phyloP scores from a whole-genome alignment of 1,140 invertebrate species.

The Andrena cerasifolii region DNA sequence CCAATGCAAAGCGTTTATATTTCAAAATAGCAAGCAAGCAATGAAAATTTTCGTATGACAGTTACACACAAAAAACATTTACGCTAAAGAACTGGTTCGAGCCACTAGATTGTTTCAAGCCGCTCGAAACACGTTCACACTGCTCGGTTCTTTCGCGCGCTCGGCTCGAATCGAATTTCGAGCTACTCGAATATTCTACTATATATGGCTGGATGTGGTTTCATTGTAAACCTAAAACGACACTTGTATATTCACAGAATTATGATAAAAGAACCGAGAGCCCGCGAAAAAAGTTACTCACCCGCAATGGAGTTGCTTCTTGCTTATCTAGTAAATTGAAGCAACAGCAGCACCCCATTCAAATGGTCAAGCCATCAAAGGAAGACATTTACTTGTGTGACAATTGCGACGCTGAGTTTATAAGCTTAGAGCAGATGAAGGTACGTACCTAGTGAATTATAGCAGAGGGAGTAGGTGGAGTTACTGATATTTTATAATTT shows the following conservation, averaged over 20 bases:
- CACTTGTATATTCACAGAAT: conserved; percentile 68
- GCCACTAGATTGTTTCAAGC: too few relatives aligned
- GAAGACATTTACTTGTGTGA: conserved; percentile 89
- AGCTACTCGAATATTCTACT: too few relatives aligned
- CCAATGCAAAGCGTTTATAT: too few relatives aligned
- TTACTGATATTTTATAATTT: not conserved
- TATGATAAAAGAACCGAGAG: conserved; percentile 78
- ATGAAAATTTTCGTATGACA: too few relatives aligned
- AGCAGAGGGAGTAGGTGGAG: not conserved
- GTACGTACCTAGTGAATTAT: conserved; percentile 70
- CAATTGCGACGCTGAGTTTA: conserved; percentile 87
- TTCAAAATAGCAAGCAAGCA: too few relatives aligned
- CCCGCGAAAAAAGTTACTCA: conserved; percentile 73
- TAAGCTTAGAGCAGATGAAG: conserved; percentile 83
- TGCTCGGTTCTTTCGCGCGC: too few relatives aligned
- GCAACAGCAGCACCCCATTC: conserved; percentile 74
- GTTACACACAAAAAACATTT: too few relatives aligned
- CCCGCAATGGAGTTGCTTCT: conserved; percentile 64
- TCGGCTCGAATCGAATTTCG: too few relatives aligned
- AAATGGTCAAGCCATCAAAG: conserved; percentile 82
- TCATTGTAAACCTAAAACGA: conserved; percentile 16
- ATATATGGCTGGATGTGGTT: not conserved
- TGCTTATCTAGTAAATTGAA: conserved; percentile 75
- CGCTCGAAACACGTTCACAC: too few relatives aligned
- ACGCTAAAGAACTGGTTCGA: too few relatives aligned